These are phyloP conservation scores for Vultur gryphus DNA, from an alignment of 2,797 vertebrate genomes.

Conservation along the genomic window DNA sequence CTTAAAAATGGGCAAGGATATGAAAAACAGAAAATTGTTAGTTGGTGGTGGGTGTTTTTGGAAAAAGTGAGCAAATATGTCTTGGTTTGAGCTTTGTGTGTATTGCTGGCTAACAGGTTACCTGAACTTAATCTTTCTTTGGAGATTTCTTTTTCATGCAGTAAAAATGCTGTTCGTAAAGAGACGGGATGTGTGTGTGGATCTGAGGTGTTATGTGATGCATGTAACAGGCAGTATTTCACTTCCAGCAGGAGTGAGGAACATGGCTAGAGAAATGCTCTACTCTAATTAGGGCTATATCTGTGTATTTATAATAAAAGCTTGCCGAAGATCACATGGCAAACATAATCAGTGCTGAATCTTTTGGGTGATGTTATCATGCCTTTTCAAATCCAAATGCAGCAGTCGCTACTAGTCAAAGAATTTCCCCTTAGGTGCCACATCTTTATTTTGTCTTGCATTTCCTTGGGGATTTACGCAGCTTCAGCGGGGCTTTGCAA, in stretches of 20 bases:
- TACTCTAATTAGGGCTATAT: neutral
- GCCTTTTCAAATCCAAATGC: neutral
- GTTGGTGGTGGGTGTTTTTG: neutral
- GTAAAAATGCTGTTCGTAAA: neutral
- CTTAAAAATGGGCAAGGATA: neutral
- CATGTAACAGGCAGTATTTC: neutral
- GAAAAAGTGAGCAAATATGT: neutral
- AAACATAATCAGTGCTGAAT: neutral
- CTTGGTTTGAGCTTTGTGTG: neutral
- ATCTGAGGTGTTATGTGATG: neutral
- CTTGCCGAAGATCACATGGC: neutral
- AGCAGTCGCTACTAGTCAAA: neutral
- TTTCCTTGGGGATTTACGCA: neutral
- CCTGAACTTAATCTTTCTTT: conserved; percentile 12
- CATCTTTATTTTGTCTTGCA: neutral
- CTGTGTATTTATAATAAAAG: neutral
- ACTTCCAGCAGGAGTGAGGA: neutral
- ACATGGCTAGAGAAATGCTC: neutral
- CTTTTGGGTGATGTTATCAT: neutral
- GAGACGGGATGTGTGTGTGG: neutral
- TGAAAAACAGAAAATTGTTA: neutral
- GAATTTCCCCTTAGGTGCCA: neutral
- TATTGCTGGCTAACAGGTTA: neutral
- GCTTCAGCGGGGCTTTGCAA: neutral
- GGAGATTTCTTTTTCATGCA: neutral